phyloP scores from a whole-genome alignment of 2,113 vertebrate genomes.

The Atractosteus spatula region DNA sequence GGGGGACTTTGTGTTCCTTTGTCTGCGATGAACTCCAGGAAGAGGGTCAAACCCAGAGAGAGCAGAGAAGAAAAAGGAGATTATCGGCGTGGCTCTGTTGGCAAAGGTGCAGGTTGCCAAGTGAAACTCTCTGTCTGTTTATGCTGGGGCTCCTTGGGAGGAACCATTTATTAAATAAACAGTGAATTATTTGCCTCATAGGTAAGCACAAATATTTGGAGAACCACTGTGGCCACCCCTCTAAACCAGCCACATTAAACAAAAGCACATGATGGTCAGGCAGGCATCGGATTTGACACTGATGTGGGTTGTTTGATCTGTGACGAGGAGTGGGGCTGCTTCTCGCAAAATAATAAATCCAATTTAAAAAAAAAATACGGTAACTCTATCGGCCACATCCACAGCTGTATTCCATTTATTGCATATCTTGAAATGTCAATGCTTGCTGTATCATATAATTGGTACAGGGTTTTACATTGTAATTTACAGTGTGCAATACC shows the following conservation, averaged over 20 bases:
- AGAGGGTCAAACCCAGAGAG: slow-evolving; percentile 40
- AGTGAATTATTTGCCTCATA: slow-evolving; percentile 46
- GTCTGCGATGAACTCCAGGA: slow-evolving; percentile 40
- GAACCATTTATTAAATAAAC: slow-evolving; percentile 51
- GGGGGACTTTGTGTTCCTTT: slow-evolving; percentile 24
- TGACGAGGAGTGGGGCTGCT: too few relatives aligned
- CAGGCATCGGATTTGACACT: too few relatives aligned
- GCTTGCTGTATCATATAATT: too few relatives aligned
- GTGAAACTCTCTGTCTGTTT: slow-evolving; percentile 32
- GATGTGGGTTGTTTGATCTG: too few relatives aligned
- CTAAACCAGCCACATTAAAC: slow-evolving; percentile 41
- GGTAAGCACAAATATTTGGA: slow-evolving; percentile 53
- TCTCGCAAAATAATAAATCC: too few relatives aligned
- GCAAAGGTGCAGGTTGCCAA: slow-evolving; percentile 45
- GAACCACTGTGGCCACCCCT: slow-evolving; percentile 27
- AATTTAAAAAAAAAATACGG: too few relatives aligned
- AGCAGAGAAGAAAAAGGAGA: slow-evolving; percentile 28
- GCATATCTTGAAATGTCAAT: too few relatives aligned
- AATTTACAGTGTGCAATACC: too few relatives aligned
- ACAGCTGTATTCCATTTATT: too few relatives aligned
- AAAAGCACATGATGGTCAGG: background rate
- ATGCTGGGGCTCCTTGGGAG: slow-evolving; percentile 30
- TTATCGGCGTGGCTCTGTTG: slow-evolving; percentile 44
- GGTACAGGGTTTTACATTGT: too few relatives aligned
- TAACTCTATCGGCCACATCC: too few relatives aligned